Percentiles rank a stretch among this genome's conserved stretches.
Conservation (phyloP, 1,140 invertebrate genomes). For the Zaprionus inermis region DNA sequence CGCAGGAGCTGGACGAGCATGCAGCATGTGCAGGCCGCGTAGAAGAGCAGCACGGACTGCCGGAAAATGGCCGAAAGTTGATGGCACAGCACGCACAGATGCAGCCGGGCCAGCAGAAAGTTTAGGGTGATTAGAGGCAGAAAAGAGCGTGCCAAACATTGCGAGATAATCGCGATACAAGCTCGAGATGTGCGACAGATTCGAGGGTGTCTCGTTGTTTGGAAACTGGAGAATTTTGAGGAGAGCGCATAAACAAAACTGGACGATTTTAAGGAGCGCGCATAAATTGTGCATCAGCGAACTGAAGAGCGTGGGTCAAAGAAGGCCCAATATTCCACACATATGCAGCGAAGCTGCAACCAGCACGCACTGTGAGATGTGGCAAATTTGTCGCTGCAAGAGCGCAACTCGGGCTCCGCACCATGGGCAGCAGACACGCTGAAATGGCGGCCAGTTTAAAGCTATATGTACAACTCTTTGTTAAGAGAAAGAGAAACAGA, state of each 20-base stretch:
- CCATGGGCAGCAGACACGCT: slow-evolving; percentile 42
- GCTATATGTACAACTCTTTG: too few relatives aligned
- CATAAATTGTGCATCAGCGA: slow-evolving; percentile 52
- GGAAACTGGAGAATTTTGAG: too few relatives aligned
- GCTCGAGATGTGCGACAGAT: slow-evolving; percentile 28
- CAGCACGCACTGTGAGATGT: neutral
- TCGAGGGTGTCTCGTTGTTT: slow-evolving; percentile 18
- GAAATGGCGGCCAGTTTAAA: slow-evolving; percentile 31
- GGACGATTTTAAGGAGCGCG: slow-evolving; percentile 42
- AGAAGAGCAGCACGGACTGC: slow-evolving; percentile 44
- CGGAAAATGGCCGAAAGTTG: slow-evolving; percentile 49
- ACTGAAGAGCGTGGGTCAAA: slow-evolving; percentile 49
- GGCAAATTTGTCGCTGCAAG: slow-evolving; percentile 39
- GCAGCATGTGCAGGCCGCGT: slow-evolving; percentile 43
- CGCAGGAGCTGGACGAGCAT: slow-evolving; percentile 48
- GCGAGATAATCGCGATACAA: slow-evolving; percentile 25
- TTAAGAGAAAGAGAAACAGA: too few relatives aligned
- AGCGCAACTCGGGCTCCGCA: slow-evolving; percentile 37
- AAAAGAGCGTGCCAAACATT: slow-evolving; percentile 40
- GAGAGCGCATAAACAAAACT: slow-evolving; percentile 30
- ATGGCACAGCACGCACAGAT: slow-evolving; percentile 52
- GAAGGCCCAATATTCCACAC: slow-evolving; percentile 59
- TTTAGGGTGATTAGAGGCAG: slow-evolving; percentile 49
- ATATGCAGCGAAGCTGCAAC: slow-evolving; percentile 58
- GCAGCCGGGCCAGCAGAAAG: slow-evolving; percentile 45